Percentiles rank a stretch among this genome's conserved stretches.
These are phyloP conservation scores for Hymenochirus boettgeri DNA, from an alignment of 2,113 vertebrate species.

Conservation along the genomic window DNA sequence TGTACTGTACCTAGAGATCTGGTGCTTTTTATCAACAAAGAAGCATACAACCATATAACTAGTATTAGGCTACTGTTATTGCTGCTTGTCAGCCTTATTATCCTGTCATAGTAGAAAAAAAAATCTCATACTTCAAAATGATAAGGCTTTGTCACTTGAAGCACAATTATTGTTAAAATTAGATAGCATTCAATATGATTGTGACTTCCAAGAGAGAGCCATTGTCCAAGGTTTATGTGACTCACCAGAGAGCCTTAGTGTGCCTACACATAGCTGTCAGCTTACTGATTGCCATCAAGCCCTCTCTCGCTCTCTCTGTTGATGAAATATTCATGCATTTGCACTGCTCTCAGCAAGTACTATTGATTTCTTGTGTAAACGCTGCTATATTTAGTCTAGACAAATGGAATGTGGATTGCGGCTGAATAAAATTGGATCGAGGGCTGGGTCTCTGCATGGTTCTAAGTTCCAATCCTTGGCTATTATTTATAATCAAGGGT, in stretches of 20 bases:
- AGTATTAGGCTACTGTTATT: slow-evolving; percentile 49
- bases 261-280: slow-evolving; percentile 57
- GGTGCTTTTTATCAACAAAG: slow-evolving; percentile 8
- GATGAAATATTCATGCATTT: slow-evolving; percentile 80
- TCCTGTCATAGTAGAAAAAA: slow-evolving; percentile 61
- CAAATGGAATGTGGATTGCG: slow-evolving; percentile 86
- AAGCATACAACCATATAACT: slow-evolving; percentile 3
- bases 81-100: slow-evolving; percentile 54
- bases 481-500: slow-evolving; percentile 85
- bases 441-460: slow-evolving; percentile 59
- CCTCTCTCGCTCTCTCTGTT: slow-evolving; percentile 54
- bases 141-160: slow-evolving; percentile 66
- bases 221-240: slow-evolving; percentile 57
- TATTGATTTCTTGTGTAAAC: slow-evolving; percentile 87
- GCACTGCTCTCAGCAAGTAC: slow-evolving; percentile 69
- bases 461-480: slow-evolving; percentile 66
- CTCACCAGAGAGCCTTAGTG: slow-evolving; percentile 57
- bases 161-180: slow-evolving; percentile 68
- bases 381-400: slow-evolving; percentile 87
- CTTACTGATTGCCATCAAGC: slow-evolving; percentile 62
- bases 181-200: slow-evolving; percentile 57
- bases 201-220: slow-evolving; percentile 57
- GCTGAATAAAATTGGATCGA: slow-evolving; percentile 75
- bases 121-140: slow-evolving; percentile 56
- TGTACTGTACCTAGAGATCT: slow-evolving; percentile 13